Percentiles rank a stretch among this genome's conserved stretches.
These are phyloP conservation scores for Gymnothorax reevesii DNA, from an alignment of 2,797 vertebrate species.

Conservation along the genomic window DNA sequence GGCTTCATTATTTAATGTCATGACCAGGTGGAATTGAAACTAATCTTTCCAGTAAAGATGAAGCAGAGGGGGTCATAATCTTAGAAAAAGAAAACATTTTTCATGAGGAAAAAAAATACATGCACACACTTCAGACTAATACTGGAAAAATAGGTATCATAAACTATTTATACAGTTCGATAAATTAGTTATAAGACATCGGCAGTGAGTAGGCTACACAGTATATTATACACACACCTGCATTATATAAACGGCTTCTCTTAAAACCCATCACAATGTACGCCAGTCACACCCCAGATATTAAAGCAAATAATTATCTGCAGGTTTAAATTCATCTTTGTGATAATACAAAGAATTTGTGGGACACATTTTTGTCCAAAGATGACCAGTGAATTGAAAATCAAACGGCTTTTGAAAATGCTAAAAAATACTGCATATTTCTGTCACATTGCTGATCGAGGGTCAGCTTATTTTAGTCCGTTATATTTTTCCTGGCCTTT, in stretches of 20 bases:
- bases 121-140: background rate
- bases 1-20: background rate
- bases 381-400: background rate
- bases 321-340: background rate
- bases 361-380: background rate
- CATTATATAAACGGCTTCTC: background rate
- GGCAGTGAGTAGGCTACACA: background rate
- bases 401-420: background rate
- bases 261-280: background rate
- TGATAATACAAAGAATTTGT: background rate
- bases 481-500: conserved; percentile 54
- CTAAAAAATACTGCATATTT: background rate
- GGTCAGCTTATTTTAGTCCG: conserved; percentile 44
- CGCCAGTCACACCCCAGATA: background rate
- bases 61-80: background rate
- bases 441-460: conserved; percentile 12
- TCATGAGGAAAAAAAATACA: conserved; percentile 2
- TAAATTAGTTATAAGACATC: background rate
- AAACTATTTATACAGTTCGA: background rate
- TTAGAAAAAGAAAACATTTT: background rate
- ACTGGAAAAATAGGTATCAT: background rate
- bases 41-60: background rate
- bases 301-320: conserved; percentile 15
- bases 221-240: background rate
- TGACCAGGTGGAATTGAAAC: background rate